These are phyloP conservation scores for Vulpes vulpes DNA, from an alignment of 2,113 vertebrate species.

Conservation along the genomic window DNA sequence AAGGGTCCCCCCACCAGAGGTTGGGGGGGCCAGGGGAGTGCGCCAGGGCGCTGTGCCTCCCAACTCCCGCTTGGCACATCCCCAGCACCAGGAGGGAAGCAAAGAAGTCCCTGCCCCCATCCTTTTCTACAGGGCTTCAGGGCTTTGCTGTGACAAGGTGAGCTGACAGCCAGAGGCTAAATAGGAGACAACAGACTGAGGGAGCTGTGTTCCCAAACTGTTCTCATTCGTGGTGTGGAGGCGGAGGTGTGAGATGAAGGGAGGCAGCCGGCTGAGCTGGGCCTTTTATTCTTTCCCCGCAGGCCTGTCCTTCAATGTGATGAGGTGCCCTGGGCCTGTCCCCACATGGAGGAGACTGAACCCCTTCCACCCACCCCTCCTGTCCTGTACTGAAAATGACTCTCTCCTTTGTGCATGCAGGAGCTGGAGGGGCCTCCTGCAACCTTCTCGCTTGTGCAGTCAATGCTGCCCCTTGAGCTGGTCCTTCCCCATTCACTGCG, in stretches of 20 bases:
- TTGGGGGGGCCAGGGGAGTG: too few species aligned
- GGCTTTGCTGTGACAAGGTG: background rate
- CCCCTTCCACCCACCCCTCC: background rate
- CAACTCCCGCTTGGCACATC: rapidly evolving
- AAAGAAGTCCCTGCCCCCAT: background rate
- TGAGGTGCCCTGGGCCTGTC: background rate
- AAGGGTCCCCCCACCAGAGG: too few species aligned
- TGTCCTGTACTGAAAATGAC: background rate
- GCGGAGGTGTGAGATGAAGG: background rate
- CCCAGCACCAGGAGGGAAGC: background rate
- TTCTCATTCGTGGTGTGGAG: background rate
- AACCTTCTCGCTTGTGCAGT: background rate
- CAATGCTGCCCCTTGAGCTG: background rate
- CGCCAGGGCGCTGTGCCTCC: too few species aligned
- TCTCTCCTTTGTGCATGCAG: background rate
- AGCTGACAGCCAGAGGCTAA: slow-evolving; percentile 21
- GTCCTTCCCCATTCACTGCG: background rate
- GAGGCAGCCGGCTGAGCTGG: background rate
- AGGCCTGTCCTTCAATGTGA: background rate
- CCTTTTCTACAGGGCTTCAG: background rate
- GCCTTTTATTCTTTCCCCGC: background rate
- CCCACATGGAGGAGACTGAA: background rate
- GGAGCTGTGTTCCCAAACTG: background rate
- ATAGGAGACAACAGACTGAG: slow-evolving; percentile 2
- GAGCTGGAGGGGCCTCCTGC: background rate